A percentile compares a stretch with the other conserved stretches of the same genome.
phyloP scores from a whole-genome alignment of 2,888 invertebrate species.

The Helleia helle region DNA sequence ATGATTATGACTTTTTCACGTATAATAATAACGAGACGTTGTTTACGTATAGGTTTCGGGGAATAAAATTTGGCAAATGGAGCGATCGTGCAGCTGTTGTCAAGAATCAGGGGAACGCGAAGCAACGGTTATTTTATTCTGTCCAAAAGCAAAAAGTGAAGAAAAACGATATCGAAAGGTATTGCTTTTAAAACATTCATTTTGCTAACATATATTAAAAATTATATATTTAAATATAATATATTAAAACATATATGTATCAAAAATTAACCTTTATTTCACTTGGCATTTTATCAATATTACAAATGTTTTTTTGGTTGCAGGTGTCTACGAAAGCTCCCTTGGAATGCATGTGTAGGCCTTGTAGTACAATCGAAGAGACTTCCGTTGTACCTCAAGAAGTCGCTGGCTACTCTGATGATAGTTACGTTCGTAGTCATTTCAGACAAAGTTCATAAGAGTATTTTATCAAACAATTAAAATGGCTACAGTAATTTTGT shows the following conservation, averaged over 20 bases:
- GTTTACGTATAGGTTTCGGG: conserved; percentile 83
- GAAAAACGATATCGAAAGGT: conserved; percentile 90
- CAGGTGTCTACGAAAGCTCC: conserved; percentile 94
- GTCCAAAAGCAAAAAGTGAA: conserved; percentile 90
- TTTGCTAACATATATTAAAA: too few species aligned
- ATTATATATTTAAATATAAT: too few species aligned
- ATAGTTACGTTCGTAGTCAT: conserved; percentile 86
- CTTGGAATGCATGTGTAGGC: conserved; percentile 94
- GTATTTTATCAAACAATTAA: not conserved
- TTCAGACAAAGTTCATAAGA: conserved; percentile 81
- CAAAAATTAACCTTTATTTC: too few species aligned
- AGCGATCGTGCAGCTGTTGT: conserved; percentile 95
- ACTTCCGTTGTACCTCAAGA: conserved; percentile 92
- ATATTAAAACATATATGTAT: too few species aligned
- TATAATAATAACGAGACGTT: too few species aligned
- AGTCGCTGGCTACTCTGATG: conserved; percentile 88
- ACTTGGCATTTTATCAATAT: too few species aligned
- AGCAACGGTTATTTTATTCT: conserved; percentile 89
- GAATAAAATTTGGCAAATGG: conserved; percentile 97
- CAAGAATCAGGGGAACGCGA: conserved; percentile 95
- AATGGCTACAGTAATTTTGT: conserved; percentile 3
- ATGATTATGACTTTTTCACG: too few species aligned
- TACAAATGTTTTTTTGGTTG: conserved; percentile 25
- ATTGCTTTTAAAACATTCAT: too few species aligned
- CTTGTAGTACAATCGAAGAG: conserved; percentile 92